phyloP scores from a whole-genome alignment of 1,140 invertebrate species.

The Scaptodrosophila lebanonensis region DNA sequence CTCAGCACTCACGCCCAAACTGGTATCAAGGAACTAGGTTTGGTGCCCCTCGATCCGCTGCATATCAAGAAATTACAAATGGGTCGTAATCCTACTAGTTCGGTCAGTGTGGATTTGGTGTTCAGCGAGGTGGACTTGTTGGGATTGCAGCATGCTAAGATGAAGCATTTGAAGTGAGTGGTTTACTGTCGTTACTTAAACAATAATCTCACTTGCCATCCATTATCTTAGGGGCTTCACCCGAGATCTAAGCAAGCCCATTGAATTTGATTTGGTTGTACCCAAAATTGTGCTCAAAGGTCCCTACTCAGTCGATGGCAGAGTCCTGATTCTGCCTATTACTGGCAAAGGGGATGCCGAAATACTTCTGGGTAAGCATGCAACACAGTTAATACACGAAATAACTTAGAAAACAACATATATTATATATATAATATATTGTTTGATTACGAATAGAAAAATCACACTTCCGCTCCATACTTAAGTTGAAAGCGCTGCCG shows the following conservation, averaged over 20 bases:
- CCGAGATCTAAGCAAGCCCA: slow-evolving; percentile 19
- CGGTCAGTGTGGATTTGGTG: slow-evolving; percentile 56
- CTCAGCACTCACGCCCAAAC: slow-evolving; percentile 31
- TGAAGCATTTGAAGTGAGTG: slow-evolving; percentile 42
- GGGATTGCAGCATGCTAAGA: slow-evolving; percentile 56
- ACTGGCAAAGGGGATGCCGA: slow-evolving; percentile 77
- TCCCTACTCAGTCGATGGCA: slow-evolving; percentile 78
- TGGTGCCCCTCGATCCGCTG: slow-evolving; percentile 56
- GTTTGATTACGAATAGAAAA: slow-evolving; percentile 6
- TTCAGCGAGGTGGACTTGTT: slow-evolving; percentile 74
- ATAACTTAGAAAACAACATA: too few species aligned
- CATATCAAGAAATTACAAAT: slow-evolving; percentile 52
- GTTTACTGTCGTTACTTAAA: not conserved
- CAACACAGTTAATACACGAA: not conserved
- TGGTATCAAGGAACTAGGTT: slow-evolving; percentile 42
- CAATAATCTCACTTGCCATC: not conserved
- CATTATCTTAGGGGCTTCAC: slow-evolving; percentile 43
- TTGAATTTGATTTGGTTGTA: slow-evolving; percentile 30
- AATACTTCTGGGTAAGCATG: slow-evolving; percentile 48
- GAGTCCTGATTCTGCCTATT: slow-evolving; percentile 79
- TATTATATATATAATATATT: not conserved
- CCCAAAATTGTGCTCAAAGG: slow-evolving; percentile 71
- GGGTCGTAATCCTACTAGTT: slow-evolving; percentile 49
- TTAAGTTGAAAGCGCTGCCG: slow-evolving; percentile 24
- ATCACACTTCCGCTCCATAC: slow-evolving; percentile 17